A percentile compares a stretch with the other conserved stretches of the same genome.
Conservation (phyloP, 2,888 invertebrate genomes). For the Caprella mutica region DNA sequence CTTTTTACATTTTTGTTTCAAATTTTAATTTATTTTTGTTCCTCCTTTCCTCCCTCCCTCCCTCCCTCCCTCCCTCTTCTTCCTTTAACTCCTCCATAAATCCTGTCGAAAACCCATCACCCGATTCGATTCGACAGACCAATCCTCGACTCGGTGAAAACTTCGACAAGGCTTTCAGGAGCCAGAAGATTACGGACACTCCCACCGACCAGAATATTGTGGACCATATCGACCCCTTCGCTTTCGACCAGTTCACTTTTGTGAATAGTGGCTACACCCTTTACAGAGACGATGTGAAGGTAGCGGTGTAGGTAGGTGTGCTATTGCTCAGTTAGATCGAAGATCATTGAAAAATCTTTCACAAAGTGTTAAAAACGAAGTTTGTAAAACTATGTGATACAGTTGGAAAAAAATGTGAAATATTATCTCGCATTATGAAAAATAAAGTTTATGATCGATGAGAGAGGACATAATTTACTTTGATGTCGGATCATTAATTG, state of each 20-base stretch:
- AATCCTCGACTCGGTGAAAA: slow-evolving; percentile 48
- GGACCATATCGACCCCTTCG: slow-evolving; percentile 44
- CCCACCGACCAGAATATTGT: slow-evolving; percentile 47
- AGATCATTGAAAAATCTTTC: no score
- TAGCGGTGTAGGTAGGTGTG: no score
- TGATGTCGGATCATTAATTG: no score
- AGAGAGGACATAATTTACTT: no score
- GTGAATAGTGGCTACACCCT: no score
- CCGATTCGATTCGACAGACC: slow-evolving; percentile 41
- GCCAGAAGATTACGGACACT: slow-evolving; percentile 46
- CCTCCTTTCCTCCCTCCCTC: background rate
- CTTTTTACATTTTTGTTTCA: background rate
- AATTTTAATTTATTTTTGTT: background rate
- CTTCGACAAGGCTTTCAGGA: slow-evolving; percentile 50
- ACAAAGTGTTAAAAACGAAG: no score
- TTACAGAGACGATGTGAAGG: no score
- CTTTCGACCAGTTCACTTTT: slow-evolving; percentile 43
- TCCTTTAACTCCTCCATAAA: background rate
- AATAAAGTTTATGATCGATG: no score
- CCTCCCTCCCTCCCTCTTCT: background rate
- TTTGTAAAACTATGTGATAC: no score
- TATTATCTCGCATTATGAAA: no score
- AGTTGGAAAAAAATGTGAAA: no score
- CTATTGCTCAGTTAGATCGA: no score
- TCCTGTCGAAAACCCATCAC: background rate